Evolutionary conservation across 2,888 invertebrate species (phyloP), one percentile per base, ranked within the genome.

Genomic region (Papilio gigon): DNA sequence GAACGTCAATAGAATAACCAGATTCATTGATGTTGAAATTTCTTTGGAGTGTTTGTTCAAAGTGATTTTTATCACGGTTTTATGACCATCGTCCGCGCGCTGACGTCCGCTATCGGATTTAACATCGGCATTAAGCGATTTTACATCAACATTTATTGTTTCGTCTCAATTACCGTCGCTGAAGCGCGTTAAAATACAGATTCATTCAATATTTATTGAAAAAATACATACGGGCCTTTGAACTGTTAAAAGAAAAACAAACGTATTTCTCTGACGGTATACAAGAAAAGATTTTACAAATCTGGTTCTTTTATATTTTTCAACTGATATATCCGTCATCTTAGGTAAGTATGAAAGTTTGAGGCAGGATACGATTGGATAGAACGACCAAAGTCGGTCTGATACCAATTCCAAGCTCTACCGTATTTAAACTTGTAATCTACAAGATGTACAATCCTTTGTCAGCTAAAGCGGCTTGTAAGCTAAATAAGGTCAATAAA

Each of bases 111-210:
- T 78, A 73, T 74, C 74, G 74, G 74, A 75, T 77, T 74, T 72
- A 78, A 78, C 76, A 77, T 79, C 75, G 75, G 75, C 75, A 77
- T 75, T 71, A 71, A 73, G 35, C 11, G 35, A 59, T 68, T 64
- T 60, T 44, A 58, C 47, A 63, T 47, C 58, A 35, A 68, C 68
- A 72, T 60, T 74, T 71, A 78, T 77, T 78, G 77, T 78, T 75
- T 74, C 74, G 70, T 76, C 77, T 80, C 75, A 80, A 82, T 83
- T 82, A 79, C 74, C 73, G 67, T 67, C 77, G 77, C 80, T 82
- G 77, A 47, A 40, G 14, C 44, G 63, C 47, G 35, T 35, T 63
- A 37, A 56, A 69, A 27, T 37, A 11, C 44, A 59, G 50, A 59
- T 67, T 58, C 50, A 25, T 40, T 60, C 50, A 64, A 67, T 69